Percentiles rank a stretch among this genome's conserved stretches.
These are phyloP conservation scores for Listronotus oregonensis DNA, from an alignment of 1,140 invertebrate species.

Conservation along the genomic window DNA sequence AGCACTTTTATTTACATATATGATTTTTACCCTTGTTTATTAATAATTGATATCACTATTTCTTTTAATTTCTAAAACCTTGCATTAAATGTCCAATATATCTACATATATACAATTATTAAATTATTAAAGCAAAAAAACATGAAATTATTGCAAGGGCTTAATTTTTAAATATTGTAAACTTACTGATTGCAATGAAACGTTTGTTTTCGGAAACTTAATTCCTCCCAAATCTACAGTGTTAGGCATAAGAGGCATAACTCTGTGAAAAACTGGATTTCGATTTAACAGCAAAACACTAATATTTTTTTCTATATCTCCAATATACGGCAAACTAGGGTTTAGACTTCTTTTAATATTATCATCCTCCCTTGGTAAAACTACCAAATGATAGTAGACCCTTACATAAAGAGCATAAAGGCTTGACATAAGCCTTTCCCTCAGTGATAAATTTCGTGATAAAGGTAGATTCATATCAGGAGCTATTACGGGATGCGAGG, in stretches of 20 bases:
- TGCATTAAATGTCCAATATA: too few species aligned
- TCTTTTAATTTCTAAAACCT: too few species aligned
- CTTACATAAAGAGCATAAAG: conserved; percentile 31
- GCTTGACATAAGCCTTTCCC: conserved; percentile 52
- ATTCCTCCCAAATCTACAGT: conserved; percentile 43
- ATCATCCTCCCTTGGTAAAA: conserved; percentile 46
- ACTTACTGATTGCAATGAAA: conserved; percentile 16
- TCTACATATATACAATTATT: too few species aligned
- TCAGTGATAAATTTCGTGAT: conserved; percentile 51
- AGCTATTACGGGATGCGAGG: conserved; percentile 56
- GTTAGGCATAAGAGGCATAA: conserved; percentile 43
- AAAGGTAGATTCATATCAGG: conserved; percentile 53
- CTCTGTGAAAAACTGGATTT: conserved; percentile 41
- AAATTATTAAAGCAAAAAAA: too few species aligned
- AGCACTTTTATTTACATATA: too few species aligned
- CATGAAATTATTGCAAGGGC: too few species aligned
- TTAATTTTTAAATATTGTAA: not conserved
- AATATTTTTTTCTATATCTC: conserved; percentile 40
- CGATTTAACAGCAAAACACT: conserved; percentile 42
- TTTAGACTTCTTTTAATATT: conserved; percentile 56
- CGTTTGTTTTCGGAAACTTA: not conserved
- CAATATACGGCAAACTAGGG: conserved; percentile 44
- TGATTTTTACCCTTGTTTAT: too few species aligned
- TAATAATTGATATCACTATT: too few species aligned
- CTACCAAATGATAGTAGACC: conserved; percentile 24